Evolutionary conservation across 2,888 invertebrate genomes (phyloP), one percentile per base, ranked within the genome.

Genomic region (Philaethria dido): DNA sequence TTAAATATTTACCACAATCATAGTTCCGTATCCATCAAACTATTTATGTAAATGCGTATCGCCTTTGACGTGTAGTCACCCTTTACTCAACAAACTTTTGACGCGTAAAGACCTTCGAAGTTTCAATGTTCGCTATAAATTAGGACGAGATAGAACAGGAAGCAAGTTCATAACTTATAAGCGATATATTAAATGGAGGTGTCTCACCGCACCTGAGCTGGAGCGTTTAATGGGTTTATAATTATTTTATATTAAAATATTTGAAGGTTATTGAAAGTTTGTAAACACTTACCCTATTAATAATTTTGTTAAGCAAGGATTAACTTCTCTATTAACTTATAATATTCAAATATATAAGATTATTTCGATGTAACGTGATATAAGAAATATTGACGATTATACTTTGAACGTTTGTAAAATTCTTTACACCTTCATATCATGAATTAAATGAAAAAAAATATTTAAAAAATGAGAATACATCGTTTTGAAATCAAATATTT

Each of bases 111-210:
- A 57, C 50, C 57, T 50, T 57, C 29, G 39, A 66, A 67, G 44
- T 67, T 65, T 44, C 11, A 45, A 20, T 44, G 48, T 48, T 62
- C 62, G 42, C 59, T 64, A 63, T 68, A 63, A 63, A 68, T 63
- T 60, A 60, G 44, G 45, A 54, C 44, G 45, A 13, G 25, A 52
- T 52, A 3, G 45, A 61, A 54, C 55, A 39, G 63, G 50, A 64
- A 67, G 67, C 33, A 14, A 20, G 36, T 60, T 25, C 44, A 18
- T 8, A 63, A 59, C 36, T 63, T 44, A 20, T 52, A 45, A 59
- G 33, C 39, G 20, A 52, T 50, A 42, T 63, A 63, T 33, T 57
- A 52, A 52, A 33, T 50, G 29, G 16, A 39, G 22, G 20, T 25
- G 22, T 59, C 16, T 20, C 20, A 11, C 29, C 5, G 50, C 61